These are phyloP conservation scores for Leptopilina syphax DNA, from an alignment of 2,888 invertebrate genomes.

Conservation along the genomic window DNA sequence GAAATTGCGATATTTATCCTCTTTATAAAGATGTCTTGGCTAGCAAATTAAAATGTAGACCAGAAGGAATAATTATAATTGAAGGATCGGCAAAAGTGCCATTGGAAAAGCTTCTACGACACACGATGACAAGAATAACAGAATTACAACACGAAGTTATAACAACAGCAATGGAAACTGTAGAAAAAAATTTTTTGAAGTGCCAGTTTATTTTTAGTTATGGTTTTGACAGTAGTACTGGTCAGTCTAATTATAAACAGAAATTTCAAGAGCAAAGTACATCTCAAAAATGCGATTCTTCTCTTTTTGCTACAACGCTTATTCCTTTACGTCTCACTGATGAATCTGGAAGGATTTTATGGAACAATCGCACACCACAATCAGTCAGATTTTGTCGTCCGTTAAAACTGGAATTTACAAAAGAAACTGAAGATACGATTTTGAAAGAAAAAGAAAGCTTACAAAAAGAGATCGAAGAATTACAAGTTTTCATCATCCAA, in stretches of 20 bases:
- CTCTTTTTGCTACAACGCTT: conserved; percentile 1
- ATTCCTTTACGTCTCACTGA: conserved; percentile 43
- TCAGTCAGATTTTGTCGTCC: too few species aligned
- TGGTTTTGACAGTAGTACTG: conserved; percentile 60
- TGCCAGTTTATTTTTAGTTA: conserved; percentile 63
- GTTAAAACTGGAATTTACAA: conserved; percentile 52
- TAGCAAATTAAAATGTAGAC: too few species aligned
- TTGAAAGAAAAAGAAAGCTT: conserved; percentile 19
- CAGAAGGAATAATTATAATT: too few species aligned
- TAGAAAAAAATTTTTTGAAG: conserved; percentile 52
- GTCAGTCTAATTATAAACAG: conserved; percentile 63
- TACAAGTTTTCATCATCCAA: conserved; percentile 42
- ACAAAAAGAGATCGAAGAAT: conserved; percentile 47
- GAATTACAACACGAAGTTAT: too few species aligned
- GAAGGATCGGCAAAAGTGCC: too few species aligned
- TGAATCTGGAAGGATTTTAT: conserved; percentile 41
- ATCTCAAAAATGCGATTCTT: conserved; percentile 64
- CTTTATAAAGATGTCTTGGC: background rate
- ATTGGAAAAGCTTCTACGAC: too few species aligned
- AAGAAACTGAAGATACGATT: conserved; percentile 53
- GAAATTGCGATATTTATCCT: conserved; percentile 18
- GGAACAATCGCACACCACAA: too few species aligned
- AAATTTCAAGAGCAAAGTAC: conserved; percentile 57
- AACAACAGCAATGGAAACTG: conserved; percentile 44
- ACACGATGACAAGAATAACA: too few species aligned